Evolutionary conservation across 2,888 invertebrate genomes (phyloP).

Genomic region (Latrodectus hesperus): DNA sequence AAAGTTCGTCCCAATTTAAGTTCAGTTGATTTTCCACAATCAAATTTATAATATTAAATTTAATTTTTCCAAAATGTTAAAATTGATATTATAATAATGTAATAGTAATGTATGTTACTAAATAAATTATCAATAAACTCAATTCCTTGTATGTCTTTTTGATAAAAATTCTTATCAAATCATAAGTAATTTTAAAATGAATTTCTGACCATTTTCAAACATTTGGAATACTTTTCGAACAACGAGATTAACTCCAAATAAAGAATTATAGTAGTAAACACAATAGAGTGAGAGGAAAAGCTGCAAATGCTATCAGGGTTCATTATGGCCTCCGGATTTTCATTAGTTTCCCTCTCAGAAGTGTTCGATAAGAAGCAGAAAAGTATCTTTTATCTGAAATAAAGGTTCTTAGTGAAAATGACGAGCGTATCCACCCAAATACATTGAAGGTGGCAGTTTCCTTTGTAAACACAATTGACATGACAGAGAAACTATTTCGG

Average conservation of each 20-base stretch:
- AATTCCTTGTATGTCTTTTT: no score
- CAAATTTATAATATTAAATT: no score
- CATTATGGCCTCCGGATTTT: background rate
- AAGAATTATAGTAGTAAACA: background rate
- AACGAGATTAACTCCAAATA: background rate
- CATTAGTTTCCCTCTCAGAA: background rate
- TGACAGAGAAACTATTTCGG: slow-evolving; percentile 2
- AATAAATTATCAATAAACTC: no score
- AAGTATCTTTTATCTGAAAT: slow-evolving; percentile 40
- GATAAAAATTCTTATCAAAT: no score
- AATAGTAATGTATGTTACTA: no score
- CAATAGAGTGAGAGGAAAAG: background rate
- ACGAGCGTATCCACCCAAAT: background rate
- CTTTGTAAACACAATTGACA: slow-evolving; percentile 34
- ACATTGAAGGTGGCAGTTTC: slow-evolving; percentile 32
- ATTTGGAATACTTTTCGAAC: background rate
- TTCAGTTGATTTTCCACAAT: no score
- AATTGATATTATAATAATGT: no score
- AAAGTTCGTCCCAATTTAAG: no score
- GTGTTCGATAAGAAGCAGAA: slow-evolving; percentile 34
- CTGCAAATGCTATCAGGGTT: slow-evolving; percentile 2
- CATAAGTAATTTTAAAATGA: no score
- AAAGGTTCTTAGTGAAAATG: slow-evolving; percentile 9
- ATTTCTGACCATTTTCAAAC: background rate
- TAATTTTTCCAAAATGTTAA: no score